phyloP scores from a whole-genome alignment of 2,888 invertebrate species.

The Lasioglossum figueresi region DNA sequence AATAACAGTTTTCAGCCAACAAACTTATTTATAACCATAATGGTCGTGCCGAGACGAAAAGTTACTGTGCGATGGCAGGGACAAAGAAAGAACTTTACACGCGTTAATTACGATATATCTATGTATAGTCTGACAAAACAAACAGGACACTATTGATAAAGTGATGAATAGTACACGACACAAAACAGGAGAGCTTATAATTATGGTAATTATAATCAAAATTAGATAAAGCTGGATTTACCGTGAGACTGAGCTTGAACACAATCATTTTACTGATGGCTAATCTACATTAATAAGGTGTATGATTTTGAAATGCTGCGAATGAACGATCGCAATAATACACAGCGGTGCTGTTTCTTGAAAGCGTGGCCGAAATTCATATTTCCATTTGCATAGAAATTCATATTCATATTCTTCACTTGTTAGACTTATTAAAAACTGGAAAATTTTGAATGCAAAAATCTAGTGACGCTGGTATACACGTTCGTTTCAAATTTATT shows the following conservation, averaged over 20 bases:
- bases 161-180: neutral
- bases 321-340: neutral
- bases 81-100: neutral
- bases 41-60: too few relatives aligned
- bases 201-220: neutral
- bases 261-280: neutral
- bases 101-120: neutral
- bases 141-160: neutral
- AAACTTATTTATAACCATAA: too few relatives aligned
- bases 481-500: too few relatives aligned
- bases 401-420: too few relatives aligned
- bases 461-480: too few relatives aligned
- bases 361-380: too few relatives aligned
- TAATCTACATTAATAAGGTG: neutral
- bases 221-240: neutral
- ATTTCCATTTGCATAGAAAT: too few relatives aligned
- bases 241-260: neutral
- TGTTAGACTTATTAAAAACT: too few relatives aligned
- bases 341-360: too few relatives aligned
- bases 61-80: too few relatives aligned
- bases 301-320: neutral
- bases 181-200: neutral
- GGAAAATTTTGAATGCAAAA: too few relatives aligned
- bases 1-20: too few relatives aligned
- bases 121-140: neutral